A percentile compares a stretch with the other conserved stretches of the same genome.
Conservation (phyloP, 2,888 invertebrate genomes). For the Megamerina dolium region DNA sequence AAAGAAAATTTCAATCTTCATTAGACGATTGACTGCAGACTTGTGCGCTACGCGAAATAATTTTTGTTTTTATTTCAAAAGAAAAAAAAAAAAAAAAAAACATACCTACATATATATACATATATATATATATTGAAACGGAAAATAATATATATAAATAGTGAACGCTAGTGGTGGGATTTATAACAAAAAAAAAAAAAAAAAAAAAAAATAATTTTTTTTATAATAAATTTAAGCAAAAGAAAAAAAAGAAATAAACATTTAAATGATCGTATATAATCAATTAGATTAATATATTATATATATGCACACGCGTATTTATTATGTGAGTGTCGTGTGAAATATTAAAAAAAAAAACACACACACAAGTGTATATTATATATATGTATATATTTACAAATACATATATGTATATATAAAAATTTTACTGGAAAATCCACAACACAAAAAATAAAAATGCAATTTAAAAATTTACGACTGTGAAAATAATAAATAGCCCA, state of each 20-base stretch:
- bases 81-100: constrained; percentile 2
- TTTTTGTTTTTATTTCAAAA: constrained; percentile 10
- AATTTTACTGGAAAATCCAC: too few relatives aligned
- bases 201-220: constrained; percentile 8
- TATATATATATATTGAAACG: too few relatives aligned
- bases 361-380: constrained; percentile 11
- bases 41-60: constrained; percentile 23
- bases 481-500: too few relatives aligned
- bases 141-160: too few relatives aligned
- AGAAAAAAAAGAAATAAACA: constrained; percentile 1
- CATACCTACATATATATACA: constrained; percentile 1
- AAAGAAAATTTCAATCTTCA: constrained; percentile 46
- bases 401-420: constrained; percentile 3
- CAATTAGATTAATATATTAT: too few relatives aligned
- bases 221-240: not conserved
- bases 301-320: too few relatives aligned
- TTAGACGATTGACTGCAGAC: constrained; percentile 45
- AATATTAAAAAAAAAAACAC: too few relatives aligned
- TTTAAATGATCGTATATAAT: not conserved
- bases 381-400: constrained; percentile 8
- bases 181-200: too few relatives aligned
- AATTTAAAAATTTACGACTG: too few relatives aligned
- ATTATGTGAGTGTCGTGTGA: too few relatives aligned
- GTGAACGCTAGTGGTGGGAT: too few relatives aligned
- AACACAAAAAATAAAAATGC: too few relatives aligned